Evolutionary conservation across 2,888 invertebrate species (phyloP).

Genomic region (Dromius quadrimaculatus): DNA sequence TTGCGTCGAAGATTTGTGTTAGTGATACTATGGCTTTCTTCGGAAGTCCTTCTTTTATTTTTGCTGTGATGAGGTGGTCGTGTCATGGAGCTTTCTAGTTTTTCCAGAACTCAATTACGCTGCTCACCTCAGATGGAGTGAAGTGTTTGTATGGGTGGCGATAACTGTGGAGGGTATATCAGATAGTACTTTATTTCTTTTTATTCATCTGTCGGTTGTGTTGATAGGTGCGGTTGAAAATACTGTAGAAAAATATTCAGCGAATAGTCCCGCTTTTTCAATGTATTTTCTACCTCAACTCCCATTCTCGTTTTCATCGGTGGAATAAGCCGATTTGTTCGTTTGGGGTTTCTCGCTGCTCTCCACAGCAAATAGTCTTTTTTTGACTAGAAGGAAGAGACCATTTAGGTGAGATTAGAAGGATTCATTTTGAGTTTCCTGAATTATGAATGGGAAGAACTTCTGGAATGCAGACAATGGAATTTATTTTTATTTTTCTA

Average conservation of each 20-base stretch:
- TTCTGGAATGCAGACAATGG: too few species aligned
- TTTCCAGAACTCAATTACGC: constrained; percentile 37
- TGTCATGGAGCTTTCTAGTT: constrained; percentile 55
- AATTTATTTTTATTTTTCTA: too few species aligned
- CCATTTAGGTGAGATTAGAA: constrained; percentile 37
- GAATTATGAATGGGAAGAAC: too few species aligned
- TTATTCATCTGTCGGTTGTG: constrained; percentile 53
- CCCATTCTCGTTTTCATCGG: constrained; percentile 52
- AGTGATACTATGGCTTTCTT: constrained; percentile 55
- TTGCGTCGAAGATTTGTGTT: constrained; percentile 56
- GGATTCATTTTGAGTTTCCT: constrained; percentile 9
- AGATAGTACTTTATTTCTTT: constrained; percentile 37
- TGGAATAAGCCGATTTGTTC: constrained; percentile 42
- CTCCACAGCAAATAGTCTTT: constrained; percentile 56
- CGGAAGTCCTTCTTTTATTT: constrained; percentile 56
- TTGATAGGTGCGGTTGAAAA: constrained; percentile 54
- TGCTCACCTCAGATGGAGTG: constrained; percentile 23
- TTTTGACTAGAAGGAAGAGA: constrained; percentile 4
- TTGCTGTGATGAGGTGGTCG: constrained; percentile 57
- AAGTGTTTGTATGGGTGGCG: constrained; percentile 40
- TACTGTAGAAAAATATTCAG: constrained; percentile 53
- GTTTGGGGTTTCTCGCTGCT: constrained; percentile 53
- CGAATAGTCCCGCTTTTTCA: constrained; percentile 56
- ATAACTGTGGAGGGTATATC: constrained; percentile 46
- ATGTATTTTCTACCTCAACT: constrained; percentile 54